phyloP scores from a whole-genome alignment of 2,888 invertebrate species.

The Phaonia tiefii region DNA sequence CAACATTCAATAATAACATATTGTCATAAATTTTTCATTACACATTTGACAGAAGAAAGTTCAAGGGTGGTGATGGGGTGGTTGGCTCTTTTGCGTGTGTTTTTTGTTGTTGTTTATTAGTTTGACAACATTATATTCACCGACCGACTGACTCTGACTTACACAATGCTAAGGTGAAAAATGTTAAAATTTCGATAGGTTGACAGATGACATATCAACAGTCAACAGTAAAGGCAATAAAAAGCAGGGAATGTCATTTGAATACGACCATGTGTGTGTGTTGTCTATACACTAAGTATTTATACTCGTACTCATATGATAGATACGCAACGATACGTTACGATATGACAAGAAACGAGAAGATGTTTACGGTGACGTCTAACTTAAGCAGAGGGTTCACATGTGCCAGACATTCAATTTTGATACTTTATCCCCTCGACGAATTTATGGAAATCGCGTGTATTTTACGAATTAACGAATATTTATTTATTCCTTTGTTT shows the following conservation, averaged over 20 bases:
- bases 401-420: background rate
- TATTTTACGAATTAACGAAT: conserved; percentile 64
- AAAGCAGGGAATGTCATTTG: conserved; percentile 54
- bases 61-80: conserved; percentile 39
- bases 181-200: conserved; percentile 61
- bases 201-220: conserved; percentile 63
- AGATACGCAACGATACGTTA: background rate
- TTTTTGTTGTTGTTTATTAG: conserved; percentile 3
- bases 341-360: no score
- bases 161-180: conserved; percentile 61
- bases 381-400: no score
- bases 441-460: conserved; percentile 47
- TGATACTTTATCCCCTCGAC: no score
- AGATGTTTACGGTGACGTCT: no score
- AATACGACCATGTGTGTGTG: conserved; percentile 49
- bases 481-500: no score
- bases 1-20: conserved; percentile 66
- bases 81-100: conserved; percentile 14
- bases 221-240: conserved; percentile 4
- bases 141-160: conserved; percentile 5
- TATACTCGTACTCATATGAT: background rate
- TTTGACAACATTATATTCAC: conserved; percentile 45
- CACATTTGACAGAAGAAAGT: conserved; percentile 5
- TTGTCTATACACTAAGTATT: background rate
- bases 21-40: conserved; percentile 65